A percentile compares a stretch with the other conserved stretches of the same genome.
Conservation (phyloP, 2,888 invertebrate species). For the Coleophora deauratella region DNA sequence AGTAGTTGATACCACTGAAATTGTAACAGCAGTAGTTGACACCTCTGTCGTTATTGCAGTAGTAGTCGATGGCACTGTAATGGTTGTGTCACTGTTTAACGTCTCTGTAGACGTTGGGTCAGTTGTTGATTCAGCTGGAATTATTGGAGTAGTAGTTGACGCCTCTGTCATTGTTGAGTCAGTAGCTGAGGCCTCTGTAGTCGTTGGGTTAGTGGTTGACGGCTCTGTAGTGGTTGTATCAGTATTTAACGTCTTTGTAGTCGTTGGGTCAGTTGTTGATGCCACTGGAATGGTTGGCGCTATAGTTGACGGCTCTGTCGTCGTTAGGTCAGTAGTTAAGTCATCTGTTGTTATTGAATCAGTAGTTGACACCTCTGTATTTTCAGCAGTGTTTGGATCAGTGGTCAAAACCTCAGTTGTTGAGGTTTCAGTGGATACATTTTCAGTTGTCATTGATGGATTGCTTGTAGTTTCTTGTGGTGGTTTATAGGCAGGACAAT, state of each 20-base stretch:
- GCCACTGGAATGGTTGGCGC: not conserved
- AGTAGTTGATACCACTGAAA: not conserved
- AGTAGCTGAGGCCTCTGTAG: not conserved
- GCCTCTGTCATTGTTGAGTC: not conserved
- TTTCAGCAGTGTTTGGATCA: not conserved
- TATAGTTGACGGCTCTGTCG: not conserved
- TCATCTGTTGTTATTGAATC: not conserved
- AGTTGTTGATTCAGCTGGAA: not conserved
- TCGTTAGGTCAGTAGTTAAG: not conserved
- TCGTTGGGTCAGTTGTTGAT: not conserved
- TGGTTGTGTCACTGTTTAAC: not conserved
- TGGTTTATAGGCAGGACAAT: constrained; percentile 20
- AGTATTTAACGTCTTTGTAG: not conserved
- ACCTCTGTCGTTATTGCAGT: not conserved
- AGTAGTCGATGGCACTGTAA: not conserved
- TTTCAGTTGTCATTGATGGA: not conserved
- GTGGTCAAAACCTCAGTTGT: not conserved
- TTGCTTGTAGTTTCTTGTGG: not conserved
- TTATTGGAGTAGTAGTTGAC: not conserved
- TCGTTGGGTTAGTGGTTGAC: not conserved
- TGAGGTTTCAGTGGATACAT: not conserved
- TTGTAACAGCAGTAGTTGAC: not conserved
- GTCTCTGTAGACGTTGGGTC: not conserved
- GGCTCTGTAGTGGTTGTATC: not conserved
- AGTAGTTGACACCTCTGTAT: not conserved